These are phyloP conservation scores for Betta splendens DNA, from an alignment of 2,797 vertebrate species.

Conservation along the genomic window DNA sequence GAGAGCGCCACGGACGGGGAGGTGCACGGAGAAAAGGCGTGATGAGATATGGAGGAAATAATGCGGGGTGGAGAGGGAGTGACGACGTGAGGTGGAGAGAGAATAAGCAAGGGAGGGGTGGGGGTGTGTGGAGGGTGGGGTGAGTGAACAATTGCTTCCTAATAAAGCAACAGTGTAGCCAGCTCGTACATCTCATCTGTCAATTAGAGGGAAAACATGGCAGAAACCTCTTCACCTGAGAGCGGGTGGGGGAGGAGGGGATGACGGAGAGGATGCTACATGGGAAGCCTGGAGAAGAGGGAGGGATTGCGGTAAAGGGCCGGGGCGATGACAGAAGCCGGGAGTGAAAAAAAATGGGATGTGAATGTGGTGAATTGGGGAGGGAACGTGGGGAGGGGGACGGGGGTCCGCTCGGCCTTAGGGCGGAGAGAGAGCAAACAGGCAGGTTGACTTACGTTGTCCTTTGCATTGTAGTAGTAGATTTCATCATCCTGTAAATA, in stretches of 20 bases:
- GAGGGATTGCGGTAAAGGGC: constrained; percentile 37
- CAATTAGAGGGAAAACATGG: constrained; percentile 76
- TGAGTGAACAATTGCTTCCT: constrained; percentile 69
- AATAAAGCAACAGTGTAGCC: constrained; percentile 78
- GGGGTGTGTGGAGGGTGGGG: too few species aligned
- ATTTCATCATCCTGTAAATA: constrained; percentile 87
- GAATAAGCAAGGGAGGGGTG: constrained; percentile 16
- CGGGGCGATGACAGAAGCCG: constrained; percentile 22
- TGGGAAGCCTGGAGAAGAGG: constrained; percentile 35
- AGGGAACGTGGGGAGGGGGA: constrained; percentile 23
- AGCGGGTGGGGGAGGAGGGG: constrained; percentile 56
- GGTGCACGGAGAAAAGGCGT: constrained; percentile 49
- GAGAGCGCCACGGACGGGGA: constrained; percentile 35
- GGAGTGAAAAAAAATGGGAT: constrained; percentile 13
- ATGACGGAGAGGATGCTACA: constrained; percentile 41
- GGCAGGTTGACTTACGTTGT: constrained; percentile 81
- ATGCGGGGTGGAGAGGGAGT: constrained; percentile 28
- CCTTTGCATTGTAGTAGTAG: constrained; percentile 94
- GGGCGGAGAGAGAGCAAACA: constrained; percentile 32
- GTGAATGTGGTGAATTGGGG: constrained; percentile 27
- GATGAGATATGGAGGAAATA: constrained; percentile 54
- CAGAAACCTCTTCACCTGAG: constrained; percentile 78
- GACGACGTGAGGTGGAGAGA: constrained; percentile 24
- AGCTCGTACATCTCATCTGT: constrained; percentile 80
- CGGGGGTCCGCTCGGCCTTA: constrained; percentile 13